These are phyloP conservation scores for Fundulus diaphanus DNA, from an alignment of 2,797 vertebrate species.

Conservation along the genomic window DNA sequence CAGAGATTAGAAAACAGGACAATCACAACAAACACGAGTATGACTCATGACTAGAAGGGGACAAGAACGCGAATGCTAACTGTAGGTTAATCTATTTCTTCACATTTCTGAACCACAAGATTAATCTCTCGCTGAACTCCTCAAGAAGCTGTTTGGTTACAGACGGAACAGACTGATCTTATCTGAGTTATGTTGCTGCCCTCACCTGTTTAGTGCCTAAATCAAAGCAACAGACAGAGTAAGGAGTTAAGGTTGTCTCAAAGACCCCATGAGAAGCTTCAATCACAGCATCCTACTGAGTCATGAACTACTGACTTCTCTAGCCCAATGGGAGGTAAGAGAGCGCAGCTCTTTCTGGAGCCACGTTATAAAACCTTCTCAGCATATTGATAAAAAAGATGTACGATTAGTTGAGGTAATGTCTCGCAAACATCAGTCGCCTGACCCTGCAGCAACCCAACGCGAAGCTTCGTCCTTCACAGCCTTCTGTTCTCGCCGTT, in stretches of 20 bases:
- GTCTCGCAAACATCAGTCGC: slow-evolving; percentile 34
- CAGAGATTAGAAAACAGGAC: no score
- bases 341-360: not conserved
- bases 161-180: not conserved
- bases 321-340: not conserved
- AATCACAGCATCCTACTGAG: not conserved
- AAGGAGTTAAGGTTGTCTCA: no score
- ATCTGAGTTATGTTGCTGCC: not conserved
- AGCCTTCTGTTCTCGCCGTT: slow-evolving; percentile 14
- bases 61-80: not conserved
- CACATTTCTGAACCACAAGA: not conserved
- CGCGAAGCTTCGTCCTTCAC: slow-evolving; percentile 20
- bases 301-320: not conserved
- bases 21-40: no score
- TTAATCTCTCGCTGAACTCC: not conserved
- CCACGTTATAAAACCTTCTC: slow-evolving; percentile 3
- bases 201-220: not conserved
- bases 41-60: not conserved
- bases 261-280: no score
- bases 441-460: slow-evolving; percentile 2
- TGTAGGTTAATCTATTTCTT: not conserved
- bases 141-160: not conserved
- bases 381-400: slow-evolving; percentile 29
- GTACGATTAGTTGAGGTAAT: slow-evolving; percentile 38
- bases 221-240: not conserved